Conservation (phyloP, 2,888 invertebrate genomes). For the Mycalesis mineus region DNA sequence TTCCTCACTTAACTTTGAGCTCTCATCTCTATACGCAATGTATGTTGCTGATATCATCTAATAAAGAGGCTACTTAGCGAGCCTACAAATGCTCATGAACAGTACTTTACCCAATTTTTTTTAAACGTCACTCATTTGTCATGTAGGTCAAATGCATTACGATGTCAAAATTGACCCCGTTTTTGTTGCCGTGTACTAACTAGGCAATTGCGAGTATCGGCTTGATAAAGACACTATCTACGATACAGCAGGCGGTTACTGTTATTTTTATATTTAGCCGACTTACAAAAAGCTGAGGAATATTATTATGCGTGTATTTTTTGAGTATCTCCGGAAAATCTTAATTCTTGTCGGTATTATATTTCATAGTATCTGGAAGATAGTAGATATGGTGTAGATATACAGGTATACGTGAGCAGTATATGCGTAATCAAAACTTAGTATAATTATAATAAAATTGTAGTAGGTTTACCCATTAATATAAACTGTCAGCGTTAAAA, state of each 20-base stretch:
- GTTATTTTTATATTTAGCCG: background rate
- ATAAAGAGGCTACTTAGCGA: background rate
- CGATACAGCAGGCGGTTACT: background rate
- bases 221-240: conserved; percentile 22
- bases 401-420: too few relatives aligned
- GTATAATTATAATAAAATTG: too few relatives aligned
- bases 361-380: too few relatives aligned
- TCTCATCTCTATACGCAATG: background rate
- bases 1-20: too few relatives aligned
- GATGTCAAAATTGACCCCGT: conserved; percentile 67
- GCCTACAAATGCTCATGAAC: conserved; percentile 10
- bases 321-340: too few relatives aligned
- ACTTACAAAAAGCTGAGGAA: too few relatives aligned
- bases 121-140: conserved; percentile 54
- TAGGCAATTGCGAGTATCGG: conserved; percentile 29
- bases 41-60: background rate
- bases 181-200: conserved; percentile 42
- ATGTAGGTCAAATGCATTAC: conserved; percentile 71
- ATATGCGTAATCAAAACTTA: too few relatives aligned
- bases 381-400: too few relatives aligned
- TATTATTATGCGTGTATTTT: too few relatives aligned
- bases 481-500: too few relatives aligned
- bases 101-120: conserved; percentile 42
- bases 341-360: too few relatives aligned
- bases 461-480: too few relatives aligned